Evolutionary conservation across 2,113 vertebrate species (phyloP).

Genomic region (Chascanopsetta lugubris): DNA sequence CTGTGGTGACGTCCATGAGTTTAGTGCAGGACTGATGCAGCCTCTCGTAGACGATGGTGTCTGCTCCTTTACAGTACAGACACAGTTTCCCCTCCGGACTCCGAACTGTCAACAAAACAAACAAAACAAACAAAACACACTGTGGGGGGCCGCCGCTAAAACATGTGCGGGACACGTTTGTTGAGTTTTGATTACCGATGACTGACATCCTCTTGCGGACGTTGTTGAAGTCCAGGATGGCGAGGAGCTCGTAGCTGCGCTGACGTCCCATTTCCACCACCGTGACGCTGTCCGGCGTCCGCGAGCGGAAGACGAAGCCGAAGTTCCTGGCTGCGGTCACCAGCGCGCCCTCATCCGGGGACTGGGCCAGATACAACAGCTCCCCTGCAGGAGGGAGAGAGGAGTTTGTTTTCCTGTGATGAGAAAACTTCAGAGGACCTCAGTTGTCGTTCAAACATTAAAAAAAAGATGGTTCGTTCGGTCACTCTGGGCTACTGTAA

Average conservation of each 20-base stretch:
- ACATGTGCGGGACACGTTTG: too few species aligned
- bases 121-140: too few species aligned
- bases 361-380: conserved; percentile 93
- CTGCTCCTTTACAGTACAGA: conserved; percentile 95
- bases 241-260: conserved; percentile 86
- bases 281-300: conserved; percentile 89
- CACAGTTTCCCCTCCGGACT: conserved; percentile 87
- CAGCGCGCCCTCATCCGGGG: conserved; percentile 94
- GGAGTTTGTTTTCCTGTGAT: neutral
- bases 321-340: conserved; percentile 96
- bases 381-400: conserved; percentile 76
- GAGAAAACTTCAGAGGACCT: too few species aligned
- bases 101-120: conserved; percentile 76
- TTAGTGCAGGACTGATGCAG: conserved; percentile 85
- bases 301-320: conserved; percentile 92
- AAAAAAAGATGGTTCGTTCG: too few species aligned
- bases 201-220: conserved; percentile 98
- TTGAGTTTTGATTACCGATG: conserved; percentile 82
- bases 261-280: conserved; percentile 89
- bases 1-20: conserved; percentile 88
- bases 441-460: too few species aligned
- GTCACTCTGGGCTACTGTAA: too few species aligned
- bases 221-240: conserved; percentile 95
- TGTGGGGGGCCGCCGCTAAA: too few species aligned
- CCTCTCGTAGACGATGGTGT: conserved; percentile 90